Evolutionary conservation across 2,113 vertebrate species (phyloP).

Genomic region (Suricata suricatta): DNA sequence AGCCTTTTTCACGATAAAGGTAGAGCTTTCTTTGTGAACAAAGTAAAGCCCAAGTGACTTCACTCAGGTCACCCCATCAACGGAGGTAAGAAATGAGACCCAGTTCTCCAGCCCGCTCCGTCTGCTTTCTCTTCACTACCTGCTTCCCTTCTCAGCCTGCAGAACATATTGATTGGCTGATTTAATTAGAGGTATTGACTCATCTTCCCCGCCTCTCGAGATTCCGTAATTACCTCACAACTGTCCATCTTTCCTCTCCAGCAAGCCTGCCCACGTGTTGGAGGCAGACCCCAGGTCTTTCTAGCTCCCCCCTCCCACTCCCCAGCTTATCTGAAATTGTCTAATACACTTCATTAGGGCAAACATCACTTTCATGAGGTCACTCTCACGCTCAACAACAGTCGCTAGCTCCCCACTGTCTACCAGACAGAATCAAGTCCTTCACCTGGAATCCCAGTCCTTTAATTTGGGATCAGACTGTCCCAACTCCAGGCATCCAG

Average conservation of each 20-base stretch:
- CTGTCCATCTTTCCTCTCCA: background rate
- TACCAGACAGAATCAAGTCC: background rate
- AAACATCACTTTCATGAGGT: background rate
- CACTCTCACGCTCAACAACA: background rate
- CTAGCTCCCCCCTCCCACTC: background rate
- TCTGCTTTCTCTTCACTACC: no score
- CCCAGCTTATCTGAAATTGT: background rate
- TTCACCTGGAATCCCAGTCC: background rate
- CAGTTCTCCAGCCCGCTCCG: background rate
- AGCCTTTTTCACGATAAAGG: no score
- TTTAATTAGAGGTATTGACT: background rate
- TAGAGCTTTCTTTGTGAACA: background rate
- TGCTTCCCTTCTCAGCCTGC: background rate
- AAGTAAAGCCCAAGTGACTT: background rate
- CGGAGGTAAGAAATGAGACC: background rate
- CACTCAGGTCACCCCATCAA: background rate
- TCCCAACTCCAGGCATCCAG: background rate
- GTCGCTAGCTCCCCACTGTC: background rate
- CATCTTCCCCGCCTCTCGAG: background rate
- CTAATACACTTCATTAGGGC: background rate
- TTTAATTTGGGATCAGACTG: background rate
- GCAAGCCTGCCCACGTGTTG: accelerated
- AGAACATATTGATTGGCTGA: background rate
- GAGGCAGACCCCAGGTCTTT: background rate
- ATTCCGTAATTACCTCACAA: background rate